These are phyloP conservation scores for Agapornis canus DNA, from an alignment of 2,797 vertebrate species.

Conservation along the genomic window DNA sequence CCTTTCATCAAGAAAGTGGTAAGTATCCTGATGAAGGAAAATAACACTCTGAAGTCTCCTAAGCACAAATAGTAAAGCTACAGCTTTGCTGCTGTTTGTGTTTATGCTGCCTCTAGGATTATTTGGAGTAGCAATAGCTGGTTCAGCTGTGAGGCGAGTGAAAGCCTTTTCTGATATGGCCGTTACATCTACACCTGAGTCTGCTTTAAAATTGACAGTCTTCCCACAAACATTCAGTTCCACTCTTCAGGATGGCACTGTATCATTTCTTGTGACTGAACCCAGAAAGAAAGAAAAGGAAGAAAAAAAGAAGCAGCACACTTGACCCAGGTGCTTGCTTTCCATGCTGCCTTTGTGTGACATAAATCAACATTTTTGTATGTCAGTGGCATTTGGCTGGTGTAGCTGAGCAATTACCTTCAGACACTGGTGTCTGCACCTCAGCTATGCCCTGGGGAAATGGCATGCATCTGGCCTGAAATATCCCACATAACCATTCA, in stretches of 20 bases:
- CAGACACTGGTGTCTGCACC: slow-evolving; percentile 9
- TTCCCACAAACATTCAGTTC: slow-evolving; percentile 25
- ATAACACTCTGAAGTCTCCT: not conserved
- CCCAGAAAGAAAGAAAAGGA: not conserved
- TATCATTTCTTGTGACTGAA: slow-evolving; percentile 33
- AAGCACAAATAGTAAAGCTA: not conserved
- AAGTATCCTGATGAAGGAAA: not conserved
- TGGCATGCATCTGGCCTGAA: not conserved
- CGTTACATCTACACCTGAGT: slow-evolving; percentile 5
- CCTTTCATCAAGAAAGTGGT: not conserved
- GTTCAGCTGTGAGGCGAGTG: not conserved
- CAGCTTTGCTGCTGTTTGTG: not conserved
- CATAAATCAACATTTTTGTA: slow-evolving; percentile 55
- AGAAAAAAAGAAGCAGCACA: not conserved
- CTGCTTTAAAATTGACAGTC: slow-evolving; percentile 45
- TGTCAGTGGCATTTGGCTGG: slow-evolving; percentile 14
- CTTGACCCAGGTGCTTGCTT: slow-evolving; percentile 50
- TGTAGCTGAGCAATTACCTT: slow-evolving; percentile 39
- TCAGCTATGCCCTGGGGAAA: not conserved
- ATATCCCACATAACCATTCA: not conserved
- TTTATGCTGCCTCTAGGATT: not conserved
- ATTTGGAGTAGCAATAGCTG: not conserved
- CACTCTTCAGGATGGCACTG: slow-evolving; percentile 9
- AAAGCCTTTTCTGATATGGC: not conserved
- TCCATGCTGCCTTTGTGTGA: slow-evolving; percentile 35